Conservation (phyloP, 1,140 invertebrate genomes). For the Neoseiulus cucumeris region DNA sequence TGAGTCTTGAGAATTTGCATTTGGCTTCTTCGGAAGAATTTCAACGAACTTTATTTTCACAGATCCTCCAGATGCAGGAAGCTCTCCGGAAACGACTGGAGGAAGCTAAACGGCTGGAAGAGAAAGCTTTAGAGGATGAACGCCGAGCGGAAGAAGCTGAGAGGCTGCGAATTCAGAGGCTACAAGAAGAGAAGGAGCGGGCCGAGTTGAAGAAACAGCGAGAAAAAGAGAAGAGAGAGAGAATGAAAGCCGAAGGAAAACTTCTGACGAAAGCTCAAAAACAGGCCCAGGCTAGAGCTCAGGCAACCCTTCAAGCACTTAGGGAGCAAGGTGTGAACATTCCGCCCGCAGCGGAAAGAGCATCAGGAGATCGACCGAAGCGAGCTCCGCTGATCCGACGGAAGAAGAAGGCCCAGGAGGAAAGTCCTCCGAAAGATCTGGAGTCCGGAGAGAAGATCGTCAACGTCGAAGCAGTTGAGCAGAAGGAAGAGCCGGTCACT, state of each 20-base stretch:
- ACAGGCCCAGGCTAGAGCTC: conserved; percentile 60
- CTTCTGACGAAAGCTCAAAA: conserved; percentile 49
- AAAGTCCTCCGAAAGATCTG: conserved; percentile 27
- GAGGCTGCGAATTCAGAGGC: conserved; percentile 26
- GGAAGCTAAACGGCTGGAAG: conserved; percentile 54
- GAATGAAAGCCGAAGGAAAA: conserved; percentile 83
- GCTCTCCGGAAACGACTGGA: conserved; percentile 52
- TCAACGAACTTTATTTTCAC: conserved; percentile 29
- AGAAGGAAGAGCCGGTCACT: conserved; percentile 36
- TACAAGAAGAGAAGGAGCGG: conserved; percentile 55
- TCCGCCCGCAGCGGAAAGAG: conserved; percentile 44
- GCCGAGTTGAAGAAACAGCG: conserved; percentile 70
- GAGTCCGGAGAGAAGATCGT: conserved; percentile 20
- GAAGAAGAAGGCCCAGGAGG: conserved; percentile 28
- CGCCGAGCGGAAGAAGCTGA: conserved; percentile 43
- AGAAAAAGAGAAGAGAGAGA: conserved; percentile 78
- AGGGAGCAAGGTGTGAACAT: conserved; percentile 48
- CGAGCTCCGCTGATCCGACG: conserved; percentile 32
- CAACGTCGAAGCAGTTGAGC: conserved; percentile 22
- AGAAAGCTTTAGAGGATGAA: conserved; percentile 49
- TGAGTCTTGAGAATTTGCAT: not conserved
- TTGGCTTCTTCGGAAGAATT: not conserved
- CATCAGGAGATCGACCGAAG: conserved; percentile 43
- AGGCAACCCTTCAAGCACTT: conserved; percentile 63
- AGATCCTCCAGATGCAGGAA: conserved; percentile 70